A percentile compares a stretch with the other conserved stretches of the same genome.
These are phyloP conservation scores for Tipula unca DNA, from an alignment of 2,888 invertebrate genomes.

Conservation along the genomic window DNA sequence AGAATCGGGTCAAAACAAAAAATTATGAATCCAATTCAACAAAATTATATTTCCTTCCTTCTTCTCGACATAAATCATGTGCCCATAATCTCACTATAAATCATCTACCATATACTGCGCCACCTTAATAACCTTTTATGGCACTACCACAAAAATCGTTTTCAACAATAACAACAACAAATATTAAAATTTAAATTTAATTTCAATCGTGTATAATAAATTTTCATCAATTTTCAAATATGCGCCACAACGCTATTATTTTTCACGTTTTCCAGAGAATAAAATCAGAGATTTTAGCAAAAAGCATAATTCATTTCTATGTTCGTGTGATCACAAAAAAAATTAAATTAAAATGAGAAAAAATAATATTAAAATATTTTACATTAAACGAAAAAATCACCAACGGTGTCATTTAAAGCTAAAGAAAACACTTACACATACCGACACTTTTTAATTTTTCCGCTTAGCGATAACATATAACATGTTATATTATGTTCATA, in stretches of 20 bases:
- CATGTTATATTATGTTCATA: no score
- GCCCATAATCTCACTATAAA: neutral
- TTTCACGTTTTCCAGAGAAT: neutral
- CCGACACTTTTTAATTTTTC: neutral
- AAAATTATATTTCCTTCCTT: no score
- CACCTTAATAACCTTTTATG: neutral
- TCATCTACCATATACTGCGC: neutral
- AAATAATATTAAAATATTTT: neutral
- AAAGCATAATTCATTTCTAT: neutral
- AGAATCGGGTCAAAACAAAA: no score
- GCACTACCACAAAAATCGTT: neutral
- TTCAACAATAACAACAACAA: neutral
- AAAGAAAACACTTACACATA: neutral
- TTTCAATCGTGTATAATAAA: neutral
- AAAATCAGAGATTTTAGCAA: neutral
- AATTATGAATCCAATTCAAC: no score
- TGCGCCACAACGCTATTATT: neutral
- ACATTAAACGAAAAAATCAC: neutral
- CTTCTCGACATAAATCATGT: neutral
- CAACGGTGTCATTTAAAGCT: neutral
- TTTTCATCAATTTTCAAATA: neutral
- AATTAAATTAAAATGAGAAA: neutral
- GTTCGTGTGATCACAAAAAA: neutral
- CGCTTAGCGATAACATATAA: neutral
- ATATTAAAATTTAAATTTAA: neutral